Evolutionary conservation across 2,888 invertebrate species (phyloP).

Genomic region (Yponomeuta sedellus): DNA sequence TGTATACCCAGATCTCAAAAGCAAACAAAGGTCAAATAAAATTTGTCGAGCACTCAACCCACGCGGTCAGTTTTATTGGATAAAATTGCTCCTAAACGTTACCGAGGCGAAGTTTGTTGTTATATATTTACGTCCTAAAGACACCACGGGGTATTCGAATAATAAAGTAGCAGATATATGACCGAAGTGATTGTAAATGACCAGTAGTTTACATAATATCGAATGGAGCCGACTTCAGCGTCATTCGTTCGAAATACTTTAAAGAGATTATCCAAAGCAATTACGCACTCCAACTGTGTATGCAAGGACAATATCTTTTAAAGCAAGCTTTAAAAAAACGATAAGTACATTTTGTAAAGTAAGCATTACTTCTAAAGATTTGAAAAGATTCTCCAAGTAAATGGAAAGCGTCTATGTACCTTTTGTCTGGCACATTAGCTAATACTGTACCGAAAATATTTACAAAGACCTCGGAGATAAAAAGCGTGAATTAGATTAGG

Average conservation of each 20-base stretch:
- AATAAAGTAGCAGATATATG: conserved; percentile 58
- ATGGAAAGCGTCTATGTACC: neutral
- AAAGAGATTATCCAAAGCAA: neutral
- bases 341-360: neutral
- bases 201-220: neutral
- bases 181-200: conserved; percentile 26
- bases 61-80: conserved; percentile 69
- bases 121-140: conserved; percentile 60
- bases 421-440: neutral
- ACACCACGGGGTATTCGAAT: conserved; percentile 28
- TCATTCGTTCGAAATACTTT: neutral
- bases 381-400: neutral
- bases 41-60: conserved; percentile 54
- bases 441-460: conserved; percentile 5
- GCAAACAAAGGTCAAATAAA: conserved; percentile 34
- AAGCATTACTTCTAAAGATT: neutral
- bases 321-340: neutral
- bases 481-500: conserved; percentile 29
- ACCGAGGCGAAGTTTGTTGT: conserved; percentile 69
- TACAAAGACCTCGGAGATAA: neutral
- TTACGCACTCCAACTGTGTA: neutral
- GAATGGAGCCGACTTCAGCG: neutral
- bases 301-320: no score
- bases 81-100: conserved; percentile 72
- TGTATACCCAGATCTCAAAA: neutral